phyloP scores from a whole-genome alignment of 2,888 invertebrate species.

The Amblyjoppa fuscipennis region DNA sequence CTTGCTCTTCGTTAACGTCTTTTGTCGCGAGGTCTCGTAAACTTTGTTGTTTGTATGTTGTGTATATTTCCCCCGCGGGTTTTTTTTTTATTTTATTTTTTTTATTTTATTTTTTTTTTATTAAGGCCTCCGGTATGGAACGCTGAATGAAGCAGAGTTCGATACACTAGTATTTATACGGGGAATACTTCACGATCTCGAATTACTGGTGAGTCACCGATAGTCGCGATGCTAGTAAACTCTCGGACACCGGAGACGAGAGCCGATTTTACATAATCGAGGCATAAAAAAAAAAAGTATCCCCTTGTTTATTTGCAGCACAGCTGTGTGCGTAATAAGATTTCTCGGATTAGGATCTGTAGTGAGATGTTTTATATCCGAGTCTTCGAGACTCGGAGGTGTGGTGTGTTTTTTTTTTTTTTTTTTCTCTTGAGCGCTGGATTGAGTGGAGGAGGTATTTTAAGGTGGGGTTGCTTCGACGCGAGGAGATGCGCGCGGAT shows the following conservation, averaged over 20 bases:
- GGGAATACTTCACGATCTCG: slow-evolving; percentile 63
- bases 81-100: neutral
- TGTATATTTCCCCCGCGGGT: slow-evolving; percentile 51
- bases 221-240: slow-evolving; percentile 27
- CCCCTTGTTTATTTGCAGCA: slow-evolving; percentile 23
- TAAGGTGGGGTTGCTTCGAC: too few relatives aligned
- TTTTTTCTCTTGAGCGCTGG: neutral
- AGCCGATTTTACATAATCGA: slow-evolving; percentile 55
- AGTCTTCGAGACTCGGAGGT: neutral
- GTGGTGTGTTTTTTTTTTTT: neutral
- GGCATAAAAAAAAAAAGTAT: slow-evolving; percentile 2
- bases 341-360: neutral
- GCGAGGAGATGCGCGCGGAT: too few relatives aligned
- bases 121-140: slow-evolving; percentile 14
- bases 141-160: slow-evolving; percentile 66
- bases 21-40: slow-evolving; percentile 71
- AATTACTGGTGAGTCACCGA: slow-evolving; percentile 62
- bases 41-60: slow-evolving; percentile 68
- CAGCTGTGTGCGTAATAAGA: neutral
- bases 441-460: too few relatives aligned
- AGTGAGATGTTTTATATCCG: neutral
- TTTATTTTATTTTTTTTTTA: too few relatives aligned
- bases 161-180: slow-evolving; percentile 63
- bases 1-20: slow-evolving; percentile 71
- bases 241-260: slow-evolving; percentile 45